phyloP scores from a whole-genome alignment of 2,113 vertebrate genomes.

The Steatornis caripensis region DNA sequence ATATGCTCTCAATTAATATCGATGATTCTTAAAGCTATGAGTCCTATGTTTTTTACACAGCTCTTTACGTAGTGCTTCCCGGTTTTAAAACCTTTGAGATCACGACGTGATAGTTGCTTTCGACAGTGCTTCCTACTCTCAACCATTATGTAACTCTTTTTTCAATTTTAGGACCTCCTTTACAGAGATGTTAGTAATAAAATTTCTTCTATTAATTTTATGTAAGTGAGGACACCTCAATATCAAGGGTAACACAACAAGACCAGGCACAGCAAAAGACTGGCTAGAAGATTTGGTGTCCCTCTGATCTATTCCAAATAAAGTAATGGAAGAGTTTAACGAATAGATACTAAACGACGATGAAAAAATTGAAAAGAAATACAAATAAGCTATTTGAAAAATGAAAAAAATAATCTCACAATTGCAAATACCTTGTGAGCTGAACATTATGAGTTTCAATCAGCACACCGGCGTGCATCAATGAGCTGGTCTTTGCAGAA shows the following conservation, averaged over 20 bases:
- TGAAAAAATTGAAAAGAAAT: not conserved
- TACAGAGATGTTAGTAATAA: not conserved
- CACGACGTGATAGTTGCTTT: not conserved
- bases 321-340: not conserved
- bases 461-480: not conserved
- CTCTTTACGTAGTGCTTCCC: not conserved
- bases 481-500: not conserved
- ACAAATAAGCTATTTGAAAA: not conserved
- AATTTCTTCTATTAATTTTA: not conserved
- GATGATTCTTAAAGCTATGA: not conserved
- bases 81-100: not conserved
- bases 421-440: not conserved
- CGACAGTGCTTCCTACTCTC: not conserved
- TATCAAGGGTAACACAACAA: not conserved
- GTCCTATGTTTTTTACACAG: not conserved
- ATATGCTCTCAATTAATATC: not conserved
- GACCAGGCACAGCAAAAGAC: not conserved
- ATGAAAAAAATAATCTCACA: not conserved
- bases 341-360: not conserved
- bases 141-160: not conserved
- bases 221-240: rapidly evolving
- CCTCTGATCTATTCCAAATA: not conserved
- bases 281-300: not conserved
- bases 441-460: not conserved
- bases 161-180: not conserved